Conservation (phyloP, 2,888 invertebrate genomes). For the Cephus pygmeus region DNA sequence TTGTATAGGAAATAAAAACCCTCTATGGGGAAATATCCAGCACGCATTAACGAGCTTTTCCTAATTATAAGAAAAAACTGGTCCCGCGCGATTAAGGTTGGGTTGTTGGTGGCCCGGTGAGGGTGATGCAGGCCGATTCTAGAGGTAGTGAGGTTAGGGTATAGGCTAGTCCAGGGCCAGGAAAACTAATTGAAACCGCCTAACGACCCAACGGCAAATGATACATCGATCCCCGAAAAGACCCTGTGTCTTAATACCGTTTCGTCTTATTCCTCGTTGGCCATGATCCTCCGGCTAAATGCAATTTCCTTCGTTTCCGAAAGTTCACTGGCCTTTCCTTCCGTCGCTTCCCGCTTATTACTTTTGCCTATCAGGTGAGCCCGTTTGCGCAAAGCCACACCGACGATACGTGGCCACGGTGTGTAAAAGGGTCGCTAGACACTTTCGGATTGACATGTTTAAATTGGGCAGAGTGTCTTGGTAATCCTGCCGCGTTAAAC, state of each 20-base stretch:
- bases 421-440: constrained; percentile 18
- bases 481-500: constrained; percentile 5
- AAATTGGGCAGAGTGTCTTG: constrained; percentile 38
- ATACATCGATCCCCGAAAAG: constrained; percentile 60
- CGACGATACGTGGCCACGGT: not conserved
- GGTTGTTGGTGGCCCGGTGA: constrained; percentile 25
- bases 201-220: constrained; percentile 64
- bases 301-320: constrained; percentile 44
- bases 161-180: constrained; percentile 27
- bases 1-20: not conserved
- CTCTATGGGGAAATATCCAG: constrained; percentile 39
- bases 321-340: not conserved
- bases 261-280: constrained; percentile 51
- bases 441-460: constrained; percentile 44
- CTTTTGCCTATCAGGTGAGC: not conserved
- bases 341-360: not conserved
- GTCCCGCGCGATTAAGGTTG: constrained; percentile 57
- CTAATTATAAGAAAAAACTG: constrained; percentile 63
- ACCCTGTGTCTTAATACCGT: constrained; percentile 58
- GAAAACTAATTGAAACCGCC: constrained; percentile 66
- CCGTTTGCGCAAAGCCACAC: not conserved
- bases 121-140: constrained; percentile 23
- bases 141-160: constrained; percentile 37
- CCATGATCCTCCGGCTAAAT: constrained; percentile 30
- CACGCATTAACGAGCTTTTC: constrained; percentile 62